Evolutionary conservation across 2,113 vertebrate species (phyloP).

Genomic region (Labrus mixtus): DNA sequence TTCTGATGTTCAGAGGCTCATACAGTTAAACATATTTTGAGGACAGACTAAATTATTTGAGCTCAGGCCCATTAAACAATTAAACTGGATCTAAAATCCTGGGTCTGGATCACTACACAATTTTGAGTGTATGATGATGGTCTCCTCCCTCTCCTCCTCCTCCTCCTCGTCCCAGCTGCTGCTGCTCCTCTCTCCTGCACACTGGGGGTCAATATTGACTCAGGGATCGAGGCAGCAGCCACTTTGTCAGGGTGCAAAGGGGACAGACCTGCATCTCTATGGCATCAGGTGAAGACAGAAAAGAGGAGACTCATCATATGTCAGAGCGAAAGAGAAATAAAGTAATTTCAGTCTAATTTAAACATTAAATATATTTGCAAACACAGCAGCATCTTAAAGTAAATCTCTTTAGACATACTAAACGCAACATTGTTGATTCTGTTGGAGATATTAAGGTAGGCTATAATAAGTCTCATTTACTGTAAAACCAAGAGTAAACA

Average conservation of each 20-base stretch:
- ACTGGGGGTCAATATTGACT: conserved; percentile 83
- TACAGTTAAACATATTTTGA: no score
- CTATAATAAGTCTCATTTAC: no score
- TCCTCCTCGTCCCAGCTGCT: conserved; percentile 59
- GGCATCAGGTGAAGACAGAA: conserved; percentile 64
- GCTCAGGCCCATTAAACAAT: no score
- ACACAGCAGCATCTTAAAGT: no score
- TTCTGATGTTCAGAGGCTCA: neutral
- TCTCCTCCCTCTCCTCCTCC: conserved; percentile 34
- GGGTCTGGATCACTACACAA: neutral
- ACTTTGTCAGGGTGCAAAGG: conserved; percentile 63
- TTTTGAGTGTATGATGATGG: conserved; percentile 6
- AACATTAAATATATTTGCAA: no score
- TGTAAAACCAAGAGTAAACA: no score
- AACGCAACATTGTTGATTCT: no score
- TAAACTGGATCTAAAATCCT: neutral
- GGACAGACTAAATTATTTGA: no score
- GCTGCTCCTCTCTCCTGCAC: conserved; percentile 51
- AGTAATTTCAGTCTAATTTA: no score
- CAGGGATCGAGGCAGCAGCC: conserved; percentile 77
- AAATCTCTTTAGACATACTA: no score
- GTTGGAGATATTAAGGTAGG: no score
- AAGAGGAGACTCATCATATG: conserved; percentile 13
- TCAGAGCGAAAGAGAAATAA: neutral
- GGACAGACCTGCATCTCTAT: conserved; percentile 58